Evolutionary conservation across 1,140 invertebrate genomes (phyloP).

Genomic region (Parasteatoda tepidariorum): DNA sequence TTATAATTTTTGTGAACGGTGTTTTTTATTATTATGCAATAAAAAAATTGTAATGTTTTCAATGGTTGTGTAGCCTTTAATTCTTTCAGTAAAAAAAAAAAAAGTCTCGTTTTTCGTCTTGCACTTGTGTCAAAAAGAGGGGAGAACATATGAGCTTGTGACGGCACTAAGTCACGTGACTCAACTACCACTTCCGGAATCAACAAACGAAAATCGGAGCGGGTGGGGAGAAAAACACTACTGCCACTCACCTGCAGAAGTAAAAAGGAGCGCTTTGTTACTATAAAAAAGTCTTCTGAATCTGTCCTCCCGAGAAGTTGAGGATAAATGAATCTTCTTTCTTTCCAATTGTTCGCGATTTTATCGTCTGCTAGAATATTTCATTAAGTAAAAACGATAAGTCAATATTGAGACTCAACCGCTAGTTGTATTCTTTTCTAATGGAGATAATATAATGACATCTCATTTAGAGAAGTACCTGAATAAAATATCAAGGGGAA

Average conservation of each 20-base stretch:
- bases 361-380: not conserved
- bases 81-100: too few relatives aligned
- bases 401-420: too few relatives aligned
- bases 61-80: too few relatives aligned
- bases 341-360: not conserved
- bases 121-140: too few relatives aligned
- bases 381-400: not conserved
- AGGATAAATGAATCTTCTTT: not conserved
- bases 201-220: not conserved
- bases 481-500: slow-evolving; percentile 16
- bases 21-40: too few relatives aligned
- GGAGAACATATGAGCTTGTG: too few relatives aligned
- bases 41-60: too few relatives aligned
- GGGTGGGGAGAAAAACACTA: slow-evolving; percentile 6
- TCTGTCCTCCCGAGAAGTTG: not conserved
- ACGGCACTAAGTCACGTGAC: slow-evolving; percentile 8
- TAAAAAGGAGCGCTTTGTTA: not conserved
- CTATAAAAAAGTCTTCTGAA: slow-evolving; percentile 1
- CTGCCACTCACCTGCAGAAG: slow-evolving; percentile 24
- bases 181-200: not conserved
- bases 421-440: too few relatives aligned
- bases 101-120: too few relatives aligned
- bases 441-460: slow-evolving; percentile 16
- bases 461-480: slow-evolving; percentile 13
- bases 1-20: too few relatives aligned